A percentile compares a stretch with the other conserved stretches of the same genome.
These are phyloP conservation scores for Alentia gelatinosa DNA, from an alignment of 2,888 invertebrate species.

Conservation along the genomic window DNA sequence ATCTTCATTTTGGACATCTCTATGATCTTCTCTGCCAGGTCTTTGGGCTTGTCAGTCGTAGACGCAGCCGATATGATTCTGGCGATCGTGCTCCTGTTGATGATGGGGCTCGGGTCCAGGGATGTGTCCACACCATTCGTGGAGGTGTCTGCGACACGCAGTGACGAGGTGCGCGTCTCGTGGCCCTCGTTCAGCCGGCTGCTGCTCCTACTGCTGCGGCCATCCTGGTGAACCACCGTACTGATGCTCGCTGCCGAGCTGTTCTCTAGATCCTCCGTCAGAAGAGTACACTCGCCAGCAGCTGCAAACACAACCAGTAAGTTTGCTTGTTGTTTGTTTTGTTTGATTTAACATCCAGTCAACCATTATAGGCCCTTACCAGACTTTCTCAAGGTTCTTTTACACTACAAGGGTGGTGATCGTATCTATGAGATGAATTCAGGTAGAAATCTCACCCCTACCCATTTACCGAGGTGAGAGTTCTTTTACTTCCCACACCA, in stretches of 20 bases:
- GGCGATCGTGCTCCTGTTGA: slow-evolving; percentile 62
- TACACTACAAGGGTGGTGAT: too few species aligned
- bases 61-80: slow-evolving; percentile 60
- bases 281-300: not conserved
- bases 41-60: slow-evolving; percentile 55
- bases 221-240: not conserved
- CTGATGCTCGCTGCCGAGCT: not conserved
- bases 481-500: too few species aligned
- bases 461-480: too few species aligned
- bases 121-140: not conserved
- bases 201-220: not conserved
- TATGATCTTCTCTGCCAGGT: slow-evolving; percentile 62
- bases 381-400: too few species aligned
- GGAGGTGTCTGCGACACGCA: not conserved
- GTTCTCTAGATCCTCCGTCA: not conserved
- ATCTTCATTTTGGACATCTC: slow-evolving; percentile 30
- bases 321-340: too few species aligned
- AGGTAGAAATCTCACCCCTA: too few species aligned
- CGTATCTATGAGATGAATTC: too few species aligned
- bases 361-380: too few species aligned
- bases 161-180: not conserved
- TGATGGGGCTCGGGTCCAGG: slow-evolving; percentile 23
- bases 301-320: not conserved
- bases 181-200: too few species aligned
- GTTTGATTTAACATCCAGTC: too few species aligned